Evolutionary conservation across 2,113 vertebrate genomes (phyloP).

Genomic region (Scytalopus superciliaris): DNA sequence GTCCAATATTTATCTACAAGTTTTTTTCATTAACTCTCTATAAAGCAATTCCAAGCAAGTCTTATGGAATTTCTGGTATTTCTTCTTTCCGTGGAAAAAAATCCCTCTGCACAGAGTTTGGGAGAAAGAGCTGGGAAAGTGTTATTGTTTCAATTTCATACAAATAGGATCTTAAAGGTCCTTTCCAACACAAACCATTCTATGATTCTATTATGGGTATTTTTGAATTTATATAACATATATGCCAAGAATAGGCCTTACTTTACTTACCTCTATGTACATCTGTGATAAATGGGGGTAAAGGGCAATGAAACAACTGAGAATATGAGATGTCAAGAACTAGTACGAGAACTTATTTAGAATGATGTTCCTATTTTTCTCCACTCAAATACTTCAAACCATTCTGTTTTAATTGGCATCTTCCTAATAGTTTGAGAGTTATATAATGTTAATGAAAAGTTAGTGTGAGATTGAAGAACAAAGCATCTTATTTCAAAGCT

Average conservation of each 20-base stretch:
- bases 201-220: neutral
- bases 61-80: neutral
- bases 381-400: neutral
- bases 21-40: neutral
- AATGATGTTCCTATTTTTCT: neutral
- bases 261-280: neutral
- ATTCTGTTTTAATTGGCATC: neutral
- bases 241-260: neutral
- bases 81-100: neutral
- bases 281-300: neutral
- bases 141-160: neutral
- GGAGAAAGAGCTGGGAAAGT: neutral
- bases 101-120: neutral
- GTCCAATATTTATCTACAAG: neutral
- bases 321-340: neutral
- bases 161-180: neutral
- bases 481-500: slow-evolving; percentile 50
- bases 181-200: neutral
- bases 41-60: neutral
- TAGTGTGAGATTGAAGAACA: slow-evolving; percentile 30
- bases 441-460: slow-evolving; percentile 15
- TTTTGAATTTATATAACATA: neutral
- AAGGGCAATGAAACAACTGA: neutral
- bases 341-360: neutral
- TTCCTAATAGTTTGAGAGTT: slow-evolving; percentile 6